Evolutionary conservation across 2,888 invertebrate species (phyloP), one percentile per base, ranked within the genome.

Genomic region (Labia minor): DNA sequence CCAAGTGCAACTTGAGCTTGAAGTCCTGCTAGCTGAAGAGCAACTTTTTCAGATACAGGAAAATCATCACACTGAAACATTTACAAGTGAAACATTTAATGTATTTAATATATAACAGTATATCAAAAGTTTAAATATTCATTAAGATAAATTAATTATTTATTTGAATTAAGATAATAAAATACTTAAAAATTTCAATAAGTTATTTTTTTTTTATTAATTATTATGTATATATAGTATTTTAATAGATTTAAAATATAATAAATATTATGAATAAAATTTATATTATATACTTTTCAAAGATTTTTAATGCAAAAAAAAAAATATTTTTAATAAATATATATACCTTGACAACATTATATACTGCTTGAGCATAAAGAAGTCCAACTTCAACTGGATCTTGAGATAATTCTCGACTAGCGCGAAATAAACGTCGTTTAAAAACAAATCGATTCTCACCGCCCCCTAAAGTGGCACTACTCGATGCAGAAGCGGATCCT

Each of bases 1-100:
- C 95, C 95, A 65, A 95, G 82, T n/a, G 93, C 87, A 62, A 95
- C 95, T 79, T 95, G 95, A 11, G 94, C 93, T 77, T 96, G 95
- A 14, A 96, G 81, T 19, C 96, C 96, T 0, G 95, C 95, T 72
- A 96, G 79, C 77, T 96, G 95, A 1, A 96, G 82, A 0, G 95
- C 94, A 66, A 95, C 94, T 78, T 95, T 92, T 79, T 95, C 94
- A 37, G 92, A 93, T 6, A 96, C 93, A 0, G 94, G 94, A 77
- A 93, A 95, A 78, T 95, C 94, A 78, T 96, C 95, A 80, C 90
- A 85, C 90, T 93, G 76, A 68, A 74, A 78, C 71, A 68, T 67
- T 20, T 63, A 66, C 61, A 37, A 67, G 19, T 66, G 63, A 65
- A 19, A 33, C 18, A 26, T 6, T 6, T 26, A 26, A 26, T n/a